These are phyloP conservation scores for Planiliza haematocheilus DNA, from an alignment of 2,113 vertebrate species.

Conservation along the genomic window DNA sequence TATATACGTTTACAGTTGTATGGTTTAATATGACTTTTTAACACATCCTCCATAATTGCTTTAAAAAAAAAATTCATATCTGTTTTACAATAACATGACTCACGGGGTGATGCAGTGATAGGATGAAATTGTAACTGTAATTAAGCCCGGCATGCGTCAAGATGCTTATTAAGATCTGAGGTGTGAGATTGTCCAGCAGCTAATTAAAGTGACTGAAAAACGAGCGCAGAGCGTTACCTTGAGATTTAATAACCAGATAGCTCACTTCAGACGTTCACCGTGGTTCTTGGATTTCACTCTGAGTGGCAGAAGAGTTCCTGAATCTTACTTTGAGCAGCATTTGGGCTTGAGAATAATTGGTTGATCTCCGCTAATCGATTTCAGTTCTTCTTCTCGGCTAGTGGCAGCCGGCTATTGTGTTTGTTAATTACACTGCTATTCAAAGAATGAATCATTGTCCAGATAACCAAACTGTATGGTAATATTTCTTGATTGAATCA, in stretches of 20 bases:
- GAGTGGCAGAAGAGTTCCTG: conserved; percentile 18
- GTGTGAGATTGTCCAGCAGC: conserved; percentile 31
- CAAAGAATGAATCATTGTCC: no score
- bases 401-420: conserved; percentile 58
- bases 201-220: conserved; percentile 70
- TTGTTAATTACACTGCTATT: conserved; percentile 62
- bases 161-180: conserved; percentile 80
- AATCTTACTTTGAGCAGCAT: conserved; percentile 31
- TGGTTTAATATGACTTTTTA: not conserved
- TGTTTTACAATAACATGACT: conserved; percentile 42
- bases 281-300: conserved; percentile 16
- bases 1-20: not conserved
- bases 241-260: conserved; percentile 74
- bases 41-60: conserved; percentile 22
- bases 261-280: conserved; percentile 14
- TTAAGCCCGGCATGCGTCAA: conserved; percentile 61
- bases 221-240: conserved; percentile 60
- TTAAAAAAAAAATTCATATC: conserved; percentile 13
- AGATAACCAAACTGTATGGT: no score
- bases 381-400: conserved; percentile 62
- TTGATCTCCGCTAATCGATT: conserved; percentile 71
- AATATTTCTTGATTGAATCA: no score
- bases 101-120: conserved; percentile 20
- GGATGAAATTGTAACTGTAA: conserved; percentile 63
- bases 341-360: conserved; percentile 67